Percentiles rank a stretch among this genome's conserved stretches.
These are phyloP conservation scores for Macrophya alboannulata DNA, from an alignment of 2,888 invertebrate genomes.

Conservation along the genomic window DNA sequence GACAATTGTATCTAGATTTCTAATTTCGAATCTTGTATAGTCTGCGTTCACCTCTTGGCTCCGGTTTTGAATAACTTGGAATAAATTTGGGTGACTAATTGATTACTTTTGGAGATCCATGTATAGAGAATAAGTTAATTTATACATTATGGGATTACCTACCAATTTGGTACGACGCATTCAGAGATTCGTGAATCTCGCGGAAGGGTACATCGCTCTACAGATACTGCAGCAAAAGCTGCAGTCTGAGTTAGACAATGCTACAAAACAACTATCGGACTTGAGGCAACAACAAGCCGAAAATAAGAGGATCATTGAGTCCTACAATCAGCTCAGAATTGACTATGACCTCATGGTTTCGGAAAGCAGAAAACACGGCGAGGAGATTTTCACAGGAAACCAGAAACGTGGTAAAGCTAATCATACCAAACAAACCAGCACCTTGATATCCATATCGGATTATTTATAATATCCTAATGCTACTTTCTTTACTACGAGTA, in stretches of 20 bases:
- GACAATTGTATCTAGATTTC: neutral
- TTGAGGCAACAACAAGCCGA: neutral
- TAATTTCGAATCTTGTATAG: neutral
- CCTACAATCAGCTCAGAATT: constrained; percentile 17
- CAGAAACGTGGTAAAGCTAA: constrained; percentile 19
- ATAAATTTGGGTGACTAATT: neutral
- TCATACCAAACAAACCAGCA: neutral
- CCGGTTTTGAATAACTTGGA: neutral
- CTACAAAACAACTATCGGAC: neutral
- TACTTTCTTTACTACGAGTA: neutral
- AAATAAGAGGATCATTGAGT: neutral
- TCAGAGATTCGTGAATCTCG: constrained; percentile 12
- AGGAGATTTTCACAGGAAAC: constrained; percentile 15
- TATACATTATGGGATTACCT: neutral
- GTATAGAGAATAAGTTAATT: neutral
- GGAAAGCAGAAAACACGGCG: neutral
- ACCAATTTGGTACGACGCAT: neutral
- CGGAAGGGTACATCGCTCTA: neutral
- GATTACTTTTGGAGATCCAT: neutral
- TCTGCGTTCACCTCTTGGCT: neutral
- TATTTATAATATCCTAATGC: neutral
- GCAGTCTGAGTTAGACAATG: neutral
- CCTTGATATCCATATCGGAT: neutral
- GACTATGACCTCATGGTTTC: constrained; percentile 24
- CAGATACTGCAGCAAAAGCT: neutral